Evolutionary conservation across 1,140 invertebrate species (phyloP), one percentile per base, ranked within the genome.

Genomic region (Calosoma granatense): DNA sequence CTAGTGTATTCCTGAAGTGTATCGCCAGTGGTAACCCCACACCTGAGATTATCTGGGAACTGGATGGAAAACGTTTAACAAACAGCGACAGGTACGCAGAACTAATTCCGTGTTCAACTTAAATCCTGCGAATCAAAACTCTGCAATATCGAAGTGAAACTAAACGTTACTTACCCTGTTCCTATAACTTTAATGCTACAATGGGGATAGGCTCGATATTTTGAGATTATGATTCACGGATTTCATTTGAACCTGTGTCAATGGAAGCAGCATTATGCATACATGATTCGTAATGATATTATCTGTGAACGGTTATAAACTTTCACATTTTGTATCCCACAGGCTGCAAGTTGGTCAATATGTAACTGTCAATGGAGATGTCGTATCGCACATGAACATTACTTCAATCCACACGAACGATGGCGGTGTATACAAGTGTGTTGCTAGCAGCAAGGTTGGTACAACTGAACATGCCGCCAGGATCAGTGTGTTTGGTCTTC

Each of bases 311-410:
- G 26, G n/a, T 36, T 36, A 36, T 9, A 36, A 9, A 9, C n/a
- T 36, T 6, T 36, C 26, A n/a, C 26, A 36, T 36, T 36, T 36
- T 36, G 26, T 6, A n/a, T 36, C 26, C 6, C n/a, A 9, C 58
- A 80, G 81, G 59, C 69, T 84, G 53, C 84, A 88, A 74, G 87
- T 94, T 63, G 91, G 90, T 56, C 90, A 93, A 70, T 92, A 90
- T 70, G 85, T 90, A 1, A 90, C 88, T 0, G 83, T 87, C 3
- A 88, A 88, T 61, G 93, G 93, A 12, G 92, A 96, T 75, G 90
- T 97, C 15, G 88, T 95, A 51, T 95, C 92, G 1, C 89, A 94
- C 70, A 77, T 98, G 54, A 97, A 97, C 70, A 92, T 97, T 59
- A 90, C 90, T 2, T 88, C 85, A 23, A 90, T 94, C 53, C 86